These are phyloP conservation scores for Nanorana parkeri DNA, from an alignment of 2,113 vertebrate species.

Conservation along the genomic window DNA sequence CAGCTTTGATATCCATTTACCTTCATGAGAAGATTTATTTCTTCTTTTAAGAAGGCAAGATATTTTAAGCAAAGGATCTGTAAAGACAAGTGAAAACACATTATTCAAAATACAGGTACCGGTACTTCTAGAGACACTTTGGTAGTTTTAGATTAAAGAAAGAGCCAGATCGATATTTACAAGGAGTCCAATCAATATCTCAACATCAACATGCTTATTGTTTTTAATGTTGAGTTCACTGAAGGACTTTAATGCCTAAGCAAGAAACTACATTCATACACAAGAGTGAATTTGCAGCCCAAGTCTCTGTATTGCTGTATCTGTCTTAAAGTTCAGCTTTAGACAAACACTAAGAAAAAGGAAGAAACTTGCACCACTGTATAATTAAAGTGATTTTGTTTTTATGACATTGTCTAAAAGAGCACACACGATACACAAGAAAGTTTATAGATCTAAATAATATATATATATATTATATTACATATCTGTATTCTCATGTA, in stretches of 20 bases:
- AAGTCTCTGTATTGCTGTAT: no score
- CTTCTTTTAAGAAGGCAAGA: not conserved
- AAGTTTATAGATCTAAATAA: no score
- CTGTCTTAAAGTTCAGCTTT: no score
- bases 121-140: not conserved
- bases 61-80: constrained; percentile 1
- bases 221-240: constrained; percentile 43
- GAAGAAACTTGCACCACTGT: no score
- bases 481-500: no score
- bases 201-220: constrained; percentile 35
- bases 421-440: no score
- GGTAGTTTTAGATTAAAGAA: constrained; percentile 18
- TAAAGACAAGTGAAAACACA: constrained; percentile 6
- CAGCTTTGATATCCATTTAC: not conserved
- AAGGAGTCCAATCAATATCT: constrained; percentile 28
- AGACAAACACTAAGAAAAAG: no score
- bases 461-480: no score
- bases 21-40: not conserved
- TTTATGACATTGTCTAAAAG: no score
- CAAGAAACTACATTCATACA: not conserved
- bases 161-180: constrained; percentile 24
- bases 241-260: constrained; percentile 22
- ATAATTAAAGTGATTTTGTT: no score
- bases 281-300: no score
- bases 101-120: constrained; percentile 6